phyloP scores from a whole-genome alignment of 2,888 invertebrate species.

The Stenolophus ochropezus region DNA sequence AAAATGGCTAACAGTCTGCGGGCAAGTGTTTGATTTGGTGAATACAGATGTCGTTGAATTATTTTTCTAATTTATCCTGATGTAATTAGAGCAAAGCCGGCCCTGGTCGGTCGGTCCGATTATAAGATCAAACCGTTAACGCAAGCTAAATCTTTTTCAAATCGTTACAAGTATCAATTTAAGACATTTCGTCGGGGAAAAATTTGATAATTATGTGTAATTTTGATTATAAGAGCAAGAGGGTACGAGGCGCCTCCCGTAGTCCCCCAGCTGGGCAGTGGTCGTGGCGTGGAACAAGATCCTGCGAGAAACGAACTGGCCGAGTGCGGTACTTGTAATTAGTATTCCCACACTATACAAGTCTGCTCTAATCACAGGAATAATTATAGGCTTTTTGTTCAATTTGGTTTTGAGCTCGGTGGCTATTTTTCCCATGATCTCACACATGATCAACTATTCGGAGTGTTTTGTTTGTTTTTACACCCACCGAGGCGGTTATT shows the following conservation, averaged over 20 bases:
- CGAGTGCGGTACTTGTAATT: conserved; percentile 71
- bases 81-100: conserved; percentile 44
- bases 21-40: too few relatives aligned
- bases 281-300: background rate
- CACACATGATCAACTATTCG: conserved; percentile 55
- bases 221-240: conserved; percentile 72
- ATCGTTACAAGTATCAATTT: conserved; percentile 66
- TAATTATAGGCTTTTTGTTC: conserved; percentile 72
- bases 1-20: too few relatives aligned
- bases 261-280: conserved; percentile 59
- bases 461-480: conserved; percentile 50
- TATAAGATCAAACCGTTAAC: conserved; percentile 58
- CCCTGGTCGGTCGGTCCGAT: conserved; percentile 20
- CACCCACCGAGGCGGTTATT: conserved; percentile 42
- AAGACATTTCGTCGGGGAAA: conserved; percentile 66
- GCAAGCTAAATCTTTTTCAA: conserved; percentile 64
- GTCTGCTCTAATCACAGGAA: conserved; percentile 71
- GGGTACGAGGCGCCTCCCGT: conserved; percentile 64
- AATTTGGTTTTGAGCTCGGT: conserved; percentile 68
- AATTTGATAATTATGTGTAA: conserved; percentile 72
- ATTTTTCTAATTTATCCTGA: conserved; percentile 52
- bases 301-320: conserved; percentile 60
- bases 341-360: conserved; percentile 71
- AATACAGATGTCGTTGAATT: too few relatives aligned
- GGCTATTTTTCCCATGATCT: conserved; percentile 70